Evolutionary conservation across 2,797 vertebrate species (phyloP).

Genomic region (Heliangelus exortis): DNA sequence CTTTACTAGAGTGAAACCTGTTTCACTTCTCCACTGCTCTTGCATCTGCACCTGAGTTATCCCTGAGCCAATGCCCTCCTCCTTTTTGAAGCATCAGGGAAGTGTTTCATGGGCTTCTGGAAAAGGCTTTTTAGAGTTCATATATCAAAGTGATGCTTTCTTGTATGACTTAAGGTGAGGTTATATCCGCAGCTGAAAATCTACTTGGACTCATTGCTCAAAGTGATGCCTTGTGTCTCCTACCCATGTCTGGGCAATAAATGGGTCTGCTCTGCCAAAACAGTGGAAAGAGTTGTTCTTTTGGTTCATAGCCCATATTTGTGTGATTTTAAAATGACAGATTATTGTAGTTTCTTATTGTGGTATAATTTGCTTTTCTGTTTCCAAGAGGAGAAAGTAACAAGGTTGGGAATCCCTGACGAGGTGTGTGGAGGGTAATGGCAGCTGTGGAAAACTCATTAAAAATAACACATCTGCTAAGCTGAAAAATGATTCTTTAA

Average conservation of each 20-base stretch:
- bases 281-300: not conserved
- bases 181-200: conserved; percentile 18
- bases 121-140: conserved; percentile 25
- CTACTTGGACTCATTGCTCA: not conserved
- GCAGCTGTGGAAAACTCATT: not conserved
- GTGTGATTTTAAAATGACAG: not conserved
- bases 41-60: not conserved
- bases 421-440: not conserved
- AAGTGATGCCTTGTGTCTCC: conserved; percentile 1
- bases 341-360: not conserved
- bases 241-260: not conserved
- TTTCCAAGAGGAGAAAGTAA: not conserved
- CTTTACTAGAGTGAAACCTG: not conserved
- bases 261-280: not conserved
- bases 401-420: not conserved
- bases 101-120: conserved; percentile 6
- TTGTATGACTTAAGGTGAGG: not conserved
- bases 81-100: not conserved
- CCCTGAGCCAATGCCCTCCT: not conserved
- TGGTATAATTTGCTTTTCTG: not conserved
- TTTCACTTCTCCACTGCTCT: not conserved
- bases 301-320: not conserved
- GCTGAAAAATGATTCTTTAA: not conserved
- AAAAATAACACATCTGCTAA: not conserved
- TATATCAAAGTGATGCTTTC: not conserved